Evolutionary conservation across 2,797 vertebrate species (phyloP), one percentile per base, ranked within the genome.

Genomic region (Apogon talboti): DNA sequence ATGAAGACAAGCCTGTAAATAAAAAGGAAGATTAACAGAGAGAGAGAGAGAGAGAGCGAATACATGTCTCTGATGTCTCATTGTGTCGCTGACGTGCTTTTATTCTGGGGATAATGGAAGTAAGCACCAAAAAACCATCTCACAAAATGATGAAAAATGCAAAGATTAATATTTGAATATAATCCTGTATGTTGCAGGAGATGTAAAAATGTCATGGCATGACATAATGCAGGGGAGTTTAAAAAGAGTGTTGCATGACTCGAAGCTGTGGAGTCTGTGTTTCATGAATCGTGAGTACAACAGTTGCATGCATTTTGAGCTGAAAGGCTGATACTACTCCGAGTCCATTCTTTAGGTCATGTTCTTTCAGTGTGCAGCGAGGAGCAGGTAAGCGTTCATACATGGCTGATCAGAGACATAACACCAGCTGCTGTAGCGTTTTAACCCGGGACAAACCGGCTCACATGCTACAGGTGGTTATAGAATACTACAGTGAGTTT

Each of bases 121-220:
- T 16, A 71, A 81, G 79, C 49, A 65, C 46, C 66, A 66, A 51
- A 50, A 44, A 66, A 63, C 4, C 76, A 65, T 68, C 59, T 18
- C 48, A 14, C 46, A 76, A 72, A 87, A 64, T 35, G 19, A 64
- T 19, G 16, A 49, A 62, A 78, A 68, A 60, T 3, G 53, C 62
- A 62, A 12, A 7, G 41, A 77, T 84, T 16, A 86, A 82, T 85
- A 78, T 79, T 83, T 73, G 12, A 86, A 19, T 12, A 0, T 13
- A 33, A 10, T 6, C 24, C 46, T 58, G 61, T 68, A 56, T 48
- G 55, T 60, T 56, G 58, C 33, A 68, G 38, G 45, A 9, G 45
- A 65, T 6, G 28, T 47, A 66, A 60, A 33, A 61, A 51, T 48
- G 55, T 35, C 44, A 51, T 47, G 66, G 66, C 72, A 54, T 51